Evolutionary conservation across 2,888 invertebrate genomes (phyloP), one percentile per base, ranked within the genome.

Genomic region (Choristoneura rosaceana): DNA sequence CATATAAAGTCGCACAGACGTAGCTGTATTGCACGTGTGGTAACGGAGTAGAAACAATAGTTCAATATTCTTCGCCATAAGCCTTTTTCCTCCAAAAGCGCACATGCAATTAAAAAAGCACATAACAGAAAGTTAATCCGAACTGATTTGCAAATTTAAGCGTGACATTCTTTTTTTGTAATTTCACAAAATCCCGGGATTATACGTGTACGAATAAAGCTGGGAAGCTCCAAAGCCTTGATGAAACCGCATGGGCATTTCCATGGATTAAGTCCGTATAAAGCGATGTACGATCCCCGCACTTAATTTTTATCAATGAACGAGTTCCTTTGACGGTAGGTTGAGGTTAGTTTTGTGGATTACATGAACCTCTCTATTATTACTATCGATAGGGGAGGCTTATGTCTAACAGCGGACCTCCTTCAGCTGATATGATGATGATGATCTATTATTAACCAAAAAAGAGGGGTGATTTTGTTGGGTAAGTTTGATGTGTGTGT

Each of bases 221-320:
- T 83, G 85, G 81, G 81, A 81, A 87, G 84, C 82, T 82, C 81
- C 84, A 88, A 88, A 86, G 87, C 89, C 86, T 86, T 81, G 78
- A 81, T 84, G 82, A 78, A 89, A 86, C 88, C 89, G 83, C 85
- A 85, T 76, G 83, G 89, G 55, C 55, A 71, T 66, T 52, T 71
- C 66, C 60, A 55, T 17, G 65, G 65, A 70, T 70, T 66, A 66
- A 60, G 52, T 43, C 50, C 10, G 41, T 43, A 43, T 50, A 66
- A 65, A 60, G 52, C 52, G 41, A 50, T 43, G 41, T 64, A 58
- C 45, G 58, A 64, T 64, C 43, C 45, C 17, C 52, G 34, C 69
- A 25, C 55, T 58, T 63, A 63, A 55, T 69, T 69, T 69, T 69
- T 69, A 63, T 58, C 47, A 64, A 55, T 63, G 33, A 10, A 17